Percentiles rank a stretch among this genome's conserved stretches.
Evolutionary conservation across 2,113 vertebrate genomes (phyloP).

Genomic region (Talpa occidentalis): DNA sequence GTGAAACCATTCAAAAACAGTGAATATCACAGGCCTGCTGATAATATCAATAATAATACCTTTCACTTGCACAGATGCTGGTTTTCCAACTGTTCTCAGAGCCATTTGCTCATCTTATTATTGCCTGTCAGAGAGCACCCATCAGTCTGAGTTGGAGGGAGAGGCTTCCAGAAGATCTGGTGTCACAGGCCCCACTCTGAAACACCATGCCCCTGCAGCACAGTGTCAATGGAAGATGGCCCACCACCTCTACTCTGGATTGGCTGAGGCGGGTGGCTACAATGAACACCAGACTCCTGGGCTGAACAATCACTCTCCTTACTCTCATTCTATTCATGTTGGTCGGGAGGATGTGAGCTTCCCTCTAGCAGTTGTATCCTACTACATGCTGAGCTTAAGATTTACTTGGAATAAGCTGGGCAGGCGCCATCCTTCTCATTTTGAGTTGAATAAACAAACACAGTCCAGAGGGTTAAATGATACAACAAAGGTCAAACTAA

Average conservation of each 20-base stretch:
- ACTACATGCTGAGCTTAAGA: neutral
- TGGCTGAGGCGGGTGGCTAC: neutral
- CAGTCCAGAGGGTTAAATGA: constrained; percentile 22
- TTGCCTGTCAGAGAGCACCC: neutral
- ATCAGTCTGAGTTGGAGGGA: neutral
- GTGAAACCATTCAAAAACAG: neutral
- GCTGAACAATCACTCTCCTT: neutral
- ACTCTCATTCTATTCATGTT: neutral
- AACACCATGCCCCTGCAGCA: neutral
- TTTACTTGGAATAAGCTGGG: neutral
- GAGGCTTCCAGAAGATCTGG: neutral
- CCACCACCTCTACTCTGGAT: neutral
- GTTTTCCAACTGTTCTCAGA: neutral
- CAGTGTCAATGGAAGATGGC: rapidly evolving
- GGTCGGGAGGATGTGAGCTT: neutral
- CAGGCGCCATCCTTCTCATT: neutral
- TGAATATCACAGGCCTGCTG: neutral
- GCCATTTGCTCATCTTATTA: neutral
- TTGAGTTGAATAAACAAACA: constrained; percentile 45
- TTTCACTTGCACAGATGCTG: neutral
- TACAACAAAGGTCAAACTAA: constrained; percentile 41
- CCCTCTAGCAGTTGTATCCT: neutral
- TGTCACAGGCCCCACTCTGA: neutral
- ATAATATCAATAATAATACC: neutral
- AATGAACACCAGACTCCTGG: neutral